Base-by-base conservation (phyloP, 2,797 vertebrate genomes). In the Arnoldichthys spilopterus region DNA sequence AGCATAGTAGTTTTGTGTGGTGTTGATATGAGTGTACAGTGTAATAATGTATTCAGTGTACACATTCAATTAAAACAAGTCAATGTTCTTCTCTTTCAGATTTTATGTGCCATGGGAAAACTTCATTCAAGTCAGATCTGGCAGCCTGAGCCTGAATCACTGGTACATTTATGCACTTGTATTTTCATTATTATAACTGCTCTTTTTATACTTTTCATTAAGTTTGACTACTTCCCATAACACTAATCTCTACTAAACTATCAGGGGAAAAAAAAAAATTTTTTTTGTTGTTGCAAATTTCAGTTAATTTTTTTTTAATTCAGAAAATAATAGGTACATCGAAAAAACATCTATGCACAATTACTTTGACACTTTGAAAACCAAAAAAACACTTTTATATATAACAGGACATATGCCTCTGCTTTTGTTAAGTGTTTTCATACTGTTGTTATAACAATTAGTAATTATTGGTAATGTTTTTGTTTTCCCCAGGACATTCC, bases 111-210 rank as follows among this genome's bases (percentile, higher is more conserved):
- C 1, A 92, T 96, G 95, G 96, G 93, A 32, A 96, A 93, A 88
- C 95, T 98, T 83, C 90, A 92, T 83, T 90, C 92, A 70, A 93
- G 85, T 92, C 96, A 97, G 91, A 94, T 99, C 83, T 96, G 95
- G 95, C 94, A 95, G 81, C 12, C 89, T 66, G 98, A 99, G 87
- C 95, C 96, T 22, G 92, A 95, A 73, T 95, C 92, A 59, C 0
- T 81, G 91, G 98, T 98, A 92, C 89, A 93, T 49, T n/a, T 54
- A 37, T 45, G 20, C 20, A 45, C 66, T 70, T 74, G 5, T 12
- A 66, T 20, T 66, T n/a, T 64, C 15, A 5, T 56, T 47, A 7
- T 72, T 69, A 51, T 13, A 28, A 58, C 32, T 7, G n/a, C 20
- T 22, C 40, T 45, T 75, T 40, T 40, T 9, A 37, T 5, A 37